Evolutionary conservation across 92 coral and sea anemone species (phyloP).

Genomic region (Porites divaricata): DNA sequence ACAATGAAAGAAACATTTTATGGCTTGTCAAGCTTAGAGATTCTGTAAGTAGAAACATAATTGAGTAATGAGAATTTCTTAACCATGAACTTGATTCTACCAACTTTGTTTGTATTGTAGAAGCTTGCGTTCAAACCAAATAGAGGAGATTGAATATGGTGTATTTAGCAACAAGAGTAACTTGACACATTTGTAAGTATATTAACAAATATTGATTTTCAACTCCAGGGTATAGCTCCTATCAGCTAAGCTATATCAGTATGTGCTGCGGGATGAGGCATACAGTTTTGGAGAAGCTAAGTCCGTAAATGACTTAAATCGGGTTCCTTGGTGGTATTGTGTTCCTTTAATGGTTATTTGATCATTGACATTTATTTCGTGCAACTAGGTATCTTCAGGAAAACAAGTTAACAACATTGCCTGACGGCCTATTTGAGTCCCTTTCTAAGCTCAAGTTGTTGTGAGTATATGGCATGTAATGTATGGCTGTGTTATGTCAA

Average conservation of each 20-base stretch:
- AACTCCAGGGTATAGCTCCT: neutral
- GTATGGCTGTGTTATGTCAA: neutral
- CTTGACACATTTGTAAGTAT: conserved; percentile 34
- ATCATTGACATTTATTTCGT: neutral
- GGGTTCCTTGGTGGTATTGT: neutral
- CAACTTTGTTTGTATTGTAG: neutral
- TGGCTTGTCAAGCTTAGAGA: neutral
- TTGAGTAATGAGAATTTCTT: neutral
- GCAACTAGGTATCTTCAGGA: neutral
- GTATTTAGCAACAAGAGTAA: conserved; percentile 4
- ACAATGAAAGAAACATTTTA: neutral
- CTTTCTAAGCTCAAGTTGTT: neutral
- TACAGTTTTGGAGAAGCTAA: too few relatives aligned
- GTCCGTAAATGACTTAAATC: neutral
- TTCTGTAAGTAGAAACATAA: conserved; percentile 3
- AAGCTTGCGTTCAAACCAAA: conserved; percentile 25
- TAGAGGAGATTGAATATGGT: conserved; percentile 12
- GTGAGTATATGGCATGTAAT: neutral
- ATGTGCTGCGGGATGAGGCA: neutral
- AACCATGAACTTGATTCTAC: neutral
- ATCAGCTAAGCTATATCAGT: neutral
- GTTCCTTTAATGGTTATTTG: neutral
- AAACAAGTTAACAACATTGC: neutral
- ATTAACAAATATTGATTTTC: neutral
- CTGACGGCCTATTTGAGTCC: neutral